Conservation (phyloP, 2,797 vertebrate species). For the Fistularia tabacaria region DNA sequence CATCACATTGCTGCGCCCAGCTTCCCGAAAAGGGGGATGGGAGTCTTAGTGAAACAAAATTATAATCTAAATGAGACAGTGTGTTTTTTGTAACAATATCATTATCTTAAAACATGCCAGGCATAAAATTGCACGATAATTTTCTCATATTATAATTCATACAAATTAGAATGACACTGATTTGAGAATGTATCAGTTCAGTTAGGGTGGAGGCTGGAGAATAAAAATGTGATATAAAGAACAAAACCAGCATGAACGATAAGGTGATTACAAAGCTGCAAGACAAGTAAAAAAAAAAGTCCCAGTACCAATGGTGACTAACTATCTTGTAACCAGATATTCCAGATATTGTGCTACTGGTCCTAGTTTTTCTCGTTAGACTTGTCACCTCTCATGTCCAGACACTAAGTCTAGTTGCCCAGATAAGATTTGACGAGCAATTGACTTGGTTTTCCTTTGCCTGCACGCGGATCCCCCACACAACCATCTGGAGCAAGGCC, state of each 20-base stretch:
- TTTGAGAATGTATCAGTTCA: not conserved
- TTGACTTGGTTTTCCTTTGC: too few relatives aligned
- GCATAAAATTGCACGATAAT: conserved; percentile 28
- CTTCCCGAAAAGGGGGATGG: conserved; percentile 7
- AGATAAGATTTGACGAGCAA: too few relatives aligned
- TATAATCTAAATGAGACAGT: conserved; percentile 54
- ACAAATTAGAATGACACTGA: conserved; percentile 26
- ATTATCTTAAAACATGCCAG: conserved; percentile 43
- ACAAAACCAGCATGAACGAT: conserved; percentile 8
- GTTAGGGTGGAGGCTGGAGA: conserved; percentile 15
- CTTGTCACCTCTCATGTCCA: too few relatives aligned
- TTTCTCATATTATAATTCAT: conserved; percentile 24
- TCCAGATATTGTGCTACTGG: too few relatives aligned
- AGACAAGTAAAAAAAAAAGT: too few relatives aligned
- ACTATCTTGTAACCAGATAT: too few relatives aligned
- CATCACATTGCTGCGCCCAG: conserved; percentile 14
- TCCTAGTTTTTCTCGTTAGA: too few relatives aligned
- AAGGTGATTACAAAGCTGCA: not conserved
- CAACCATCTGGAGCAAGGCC: too few relatives aligned
- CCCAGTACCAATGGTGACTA: too few relatives aligned
- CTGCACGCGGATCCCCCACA: too few relatives aligned
- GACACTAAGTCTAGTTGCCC: too few relatives aligned
- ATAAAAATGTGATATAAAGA: conserved; percentile 11
- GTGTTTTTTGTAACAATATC: conserved; percentile 35
- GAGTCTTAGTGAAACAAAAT: conserved; percentile 24